Base-by-base conservation (phyloP, 92 coral and sea anemone species). In the Bergia sp. region DNA sequence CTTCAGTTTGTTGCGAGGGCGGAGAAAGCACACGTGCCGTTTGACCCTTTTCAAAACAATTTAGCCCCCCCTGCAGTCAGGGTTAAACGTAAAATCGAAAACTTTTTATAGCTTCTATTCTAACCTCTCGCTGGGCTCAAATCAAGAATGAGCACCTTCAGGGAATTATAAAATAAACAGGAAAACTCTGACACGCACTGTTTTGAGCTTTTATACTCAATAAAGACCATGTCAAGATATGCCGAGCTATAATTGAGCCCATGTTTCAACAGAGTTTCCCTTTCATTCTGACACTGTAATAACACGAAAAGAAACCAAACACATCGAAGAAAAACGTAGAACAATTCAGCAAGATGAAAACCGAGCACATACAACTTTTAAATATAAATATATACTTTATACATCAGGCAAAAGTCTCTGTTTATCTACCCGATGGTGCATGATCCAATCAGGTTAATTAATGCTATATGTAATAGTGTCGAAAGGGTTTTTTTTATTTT, bases 181-280 rank as follows among this genome's bases (percentile, higher is more conserved):
- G n/a, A 49, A 53, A 49, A 7, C 55, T 79, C 37, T 53, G 43
- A 79, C 18, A 79, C 21, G 10, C 18, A 47, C 49, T 47, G 41
- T 45, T 37, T n/a, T 66, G 8, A 1, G 1, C 65, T 45, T 79
- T 49, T 79, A 3, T 47, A 49, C 67, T 49, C 67, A 23, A 79
- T 79, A 79, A 50, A 37, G 83, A 36, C 50, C 50, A 4, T 79
- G 66, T 79, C 69, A 50, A 79, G 83, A 79, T 79, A 79, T 23
- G 13, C 41, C 36, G 83, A 49, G 83, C 2, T 79, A 12, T 9
- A 1, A 20, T 6, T 78, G n/a, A 21, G 23, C 16, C 10, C 2
- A 23, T 47, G 7, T 2, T 18, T 18, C 23, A 8, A 3, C 65
- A 12, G 65, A 12, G 2, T 57, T 61, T 61, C 69, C 29, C 69